A percentile compares a stretch with the other conserved stretches of the same genome.
Evolutionary conservation across 2,113 vertebrate genomes (phyloP).

Genomic region (Spea multiplicata): DNA sequence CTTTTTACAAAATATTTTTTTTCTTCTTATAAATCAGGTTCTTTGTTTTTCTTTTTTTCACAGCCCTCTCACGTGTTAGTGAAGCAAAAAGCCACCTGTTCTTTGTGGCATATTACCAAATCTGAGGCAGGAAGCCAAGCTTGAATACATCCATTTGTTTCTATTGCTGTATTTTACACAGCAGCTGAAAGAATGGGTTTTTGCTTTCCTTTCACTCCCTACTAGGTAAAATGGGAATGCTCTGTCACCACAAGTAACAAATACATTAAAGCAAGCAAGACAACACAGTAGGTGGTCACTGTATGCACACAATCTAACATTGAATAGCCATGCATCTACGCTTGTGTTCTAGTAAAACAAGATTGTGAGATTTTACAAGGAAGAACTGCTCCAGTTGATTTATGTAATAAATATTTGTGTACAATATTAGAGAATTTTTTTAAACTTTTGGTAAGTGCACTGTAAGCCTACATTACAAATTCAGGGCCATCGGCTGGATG

Average conservation of each 20-base stretch:
- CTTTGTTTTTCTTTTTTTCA: conserved; percentile 44
- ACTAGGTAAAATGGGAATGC: conserved; percentile 34
- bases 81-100: conserved; percentile 45
- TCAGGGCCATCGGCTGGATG: too few relatives aligned
- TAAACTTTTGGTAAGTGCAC: too few relatives aligned
- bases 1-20: conserved; percentile 28
- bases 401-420: too few relatives aligned
- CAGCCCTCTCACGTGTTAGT: conserved; percentile 40
- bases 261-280: background rate
- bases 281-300: background rate
- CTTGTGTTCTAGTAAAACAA: too few relatives aligned
- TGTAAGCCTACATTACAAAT: too few relatives aligned
- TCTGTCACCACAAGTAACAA: conserved; percentile 5
- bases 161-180: conserved; percentile 36
- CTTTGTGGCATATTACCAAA: conserved; percentile 42
- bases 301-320: background rate
- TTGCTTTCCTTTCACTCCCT: conserved; percentile 22
- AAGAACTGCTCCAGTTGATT: too few relatives aligned
- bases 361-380: too few relatives aligned
- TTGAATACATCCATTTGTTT: conserved; percentile 43
- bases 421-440: too few relatives aligned
- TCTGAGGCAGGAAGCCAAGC: conserved; percentile 35
- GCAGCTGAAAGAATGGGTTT: conserved; percentile 15
- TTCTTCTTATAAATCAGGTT: conserved; percentile 36
- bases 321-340: background rate